Conservation (phyloP, 2,113 vertebrate genomes). For the Eonycteris spelaea region DNA sequence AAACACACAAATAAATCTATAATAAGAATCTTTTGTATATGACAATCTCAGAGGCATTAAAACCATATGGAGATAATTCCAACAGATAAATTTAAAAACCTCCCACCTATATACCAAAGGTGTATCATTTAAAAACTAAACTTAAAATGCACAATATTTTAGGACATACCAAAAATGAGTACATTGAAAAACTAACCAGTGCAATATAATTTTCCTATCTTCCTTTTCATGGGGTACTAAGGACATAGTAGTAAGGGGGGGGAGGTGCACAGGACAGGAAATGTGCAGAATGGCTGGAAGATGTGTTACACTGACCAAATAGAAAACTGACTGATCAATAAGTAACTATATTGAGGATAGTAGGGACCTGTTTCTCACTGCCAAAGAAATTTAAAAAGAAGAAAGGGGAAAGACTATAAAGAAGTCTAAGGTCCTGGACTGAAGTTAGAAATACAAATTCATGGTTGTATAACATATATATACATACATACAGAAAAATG, state of each 20-base stretch:
- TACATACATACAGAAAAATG: background rate
- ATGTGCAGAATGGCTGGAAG: background rate
- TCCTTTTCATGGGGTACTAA: background rate
- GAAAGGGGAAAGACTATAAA: background rate
- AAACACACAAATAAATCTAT: conserved; percentile 15
- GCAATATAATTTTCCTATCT: background rate
- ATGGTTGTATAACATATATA: background rate
- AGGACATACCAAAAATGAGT: background rate
- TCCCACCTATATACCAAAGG: background rate
- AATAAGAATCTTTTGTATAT: background rate
- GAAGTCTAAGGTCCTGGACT: background rate
- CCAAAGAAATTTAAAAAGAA: background rate
- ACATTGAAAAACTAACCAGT: background rate
- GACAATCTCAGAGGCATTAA: background rate
- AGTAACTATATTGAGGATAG: background rate
- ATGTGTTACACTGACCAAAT: background rate
- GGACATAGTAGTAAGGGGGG: background rate
- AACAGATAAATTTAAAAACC: background rate
- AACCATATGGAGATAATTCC: background rate
- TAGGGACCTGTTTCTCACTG: background rate
- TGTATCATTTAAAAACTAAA: conserved; percentile 8
- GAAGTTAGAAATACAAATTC: background rate
- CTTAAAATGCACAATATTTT: background rate
- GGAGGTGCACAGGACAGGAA: too few relatives aligned
- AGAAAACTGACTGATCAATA: background rate